A percentile compares a stretch with the other conserved stretches of the same genome.
phyloP scores from a whole-genome alignment of 2,113 vertebrate species.

The Peromyscus maniculatus region DNA sequence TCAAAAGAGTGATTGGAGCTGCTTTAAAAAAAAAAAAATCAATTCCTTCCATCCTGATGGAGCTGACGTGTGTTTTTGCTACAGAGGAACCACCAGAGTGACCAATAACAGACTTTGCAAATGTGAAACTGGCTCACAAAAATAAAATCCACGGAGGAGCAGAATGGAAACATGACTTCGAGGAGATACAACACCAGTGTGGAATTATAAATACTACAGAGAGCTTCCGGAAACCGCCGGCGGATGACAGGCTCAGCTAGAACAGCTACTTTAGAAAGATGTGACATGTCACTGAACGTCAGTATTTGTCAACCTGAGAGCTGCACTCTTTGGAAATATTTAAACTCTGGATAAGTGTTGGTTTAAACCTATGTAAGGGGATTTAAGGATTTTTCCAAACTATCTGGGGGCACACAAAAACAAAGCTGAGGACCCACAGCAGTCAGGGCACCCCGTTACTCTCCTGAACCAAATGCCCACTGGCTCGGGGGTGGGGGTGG shows the following conservation, averaged over 20 bases:
- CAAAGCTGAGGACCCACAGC: neutral
- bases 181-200: neutral
- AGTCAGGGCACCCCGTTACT: too few relatives aligned
- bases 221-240: neutral
- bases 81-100: neutral
- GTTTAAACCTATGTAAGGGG: neutral
- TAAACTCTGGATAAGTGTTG: neutral
- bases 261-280: neutral
- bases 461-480: neutral
- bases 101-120: neutral
- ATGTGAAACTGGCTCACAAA: neutral
- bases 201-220: neutral
- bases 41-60: neutral
- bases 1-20: neutral
- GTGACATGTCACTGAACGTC: neutral
- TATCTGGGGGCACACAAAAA: neutral
- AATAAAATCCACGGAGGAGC: neutral
- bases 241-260: neutral
- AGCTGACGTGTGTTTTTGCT: neutral
- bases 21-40: neutral
- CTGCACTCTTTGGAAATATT: neutral
- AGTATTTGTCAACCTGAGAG: neutral
- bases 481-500: accelerated
- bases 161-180: neutral
- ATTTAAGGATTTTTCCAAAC: neutral